Percentiles rank a stretch among this genome's conserved stretches.
Evolutionary conservation across 2,113 vertebrate species (phyloP).

Genomic region (Dicerorhinus sumatrensis): DNA sequence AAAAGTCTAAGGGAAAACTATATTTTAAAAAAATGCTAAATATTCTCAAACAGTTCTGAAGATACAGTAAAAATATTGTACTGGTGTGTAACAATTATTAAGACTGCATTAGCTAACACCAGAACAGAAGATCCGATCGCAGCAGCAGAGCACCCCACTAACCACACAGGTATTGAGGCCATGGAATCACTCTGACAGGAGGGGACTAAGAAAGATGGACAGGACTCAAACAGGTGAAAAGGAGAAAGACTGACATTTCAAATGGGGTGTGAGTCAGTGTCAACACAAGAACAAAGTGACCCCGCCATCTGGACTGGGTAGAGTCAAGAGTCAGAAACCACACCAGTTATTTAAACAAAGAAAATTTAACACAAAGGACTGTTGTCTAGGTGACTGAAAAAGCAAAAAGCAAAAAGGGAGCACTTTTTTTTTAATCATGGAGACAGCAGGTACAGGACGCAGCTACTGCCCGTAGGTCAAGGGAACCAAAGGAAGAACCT

Average conservation of each 20-base stretch:
- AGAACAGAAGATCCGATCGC: no score
- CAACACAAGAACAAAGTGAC: no score
- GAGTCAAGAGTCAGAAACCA: background rate
- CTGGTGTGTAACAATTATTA: background rate
- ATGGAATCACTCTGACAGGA: no score
- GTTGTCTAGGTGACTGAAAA: background rate
- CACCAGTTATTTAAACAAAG: fast-evolving
- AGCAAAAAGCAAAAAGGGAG: background rate
- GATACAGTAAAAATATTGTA: background rate
- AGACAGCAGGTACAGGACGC: background rate
- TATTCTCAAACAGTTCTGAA: background rate
- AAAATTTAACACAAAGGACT: background rate
- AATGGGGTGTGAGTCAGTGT: background rate
- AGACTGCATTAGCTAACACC: background rate
- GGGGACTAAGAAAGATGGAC: background rate
- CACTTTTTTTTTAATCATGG: fast-evolving
- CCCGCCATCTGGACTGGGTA: fast-evolving
- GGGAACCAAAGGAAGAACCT: background rate
- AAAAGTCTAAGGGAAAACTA: background rate
- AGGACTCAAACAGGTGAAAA: background rate
- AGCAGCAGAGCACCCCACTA: background rate
- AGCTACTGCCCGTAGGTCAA: fast-evolving
- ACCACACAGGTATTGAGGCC: background rate
- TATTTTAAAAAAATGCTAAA: background rate
- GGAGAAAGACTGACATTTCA: background rate